These are phyloP conservation scores for Drosophila subsilvestris DNA, from an alignment of 2,888 invertebrate species.

Conservation along the genomic window DNA sequence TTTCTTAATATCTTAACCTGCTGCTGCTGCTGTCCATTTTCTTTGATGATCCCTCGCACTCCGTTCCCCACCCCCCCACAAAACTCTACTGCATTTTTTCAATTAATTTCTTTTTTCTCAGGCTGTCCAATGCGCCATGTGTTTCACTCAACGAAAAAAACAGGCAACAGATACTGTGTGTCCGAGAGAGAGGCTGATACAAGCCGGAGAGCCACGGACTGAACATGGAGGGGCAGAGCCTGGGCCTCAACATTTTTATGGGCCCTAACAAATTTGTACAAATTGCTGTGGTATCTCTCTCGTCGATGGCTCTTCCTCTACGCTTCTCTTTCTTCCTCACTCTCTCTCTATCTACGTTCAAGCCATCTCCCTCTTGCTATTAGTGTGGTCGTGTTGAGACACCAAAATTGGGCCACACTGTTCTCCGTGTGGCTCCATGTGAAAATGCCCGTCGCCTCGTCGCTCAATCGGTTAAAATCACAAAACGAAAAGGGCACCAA, in stretches of 20 bases:
- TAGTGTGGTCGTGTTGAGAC: conserved; percentile 41
- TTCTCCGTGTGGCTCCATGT: conserved; percentile 17
- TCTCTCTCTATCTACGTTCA: not conserved
- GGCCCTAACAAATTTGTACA: conserved; percentile 75
- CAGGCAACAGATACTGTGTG: conserved; percentile 1
- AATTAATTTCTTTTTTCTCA: conserved; percentile 68
- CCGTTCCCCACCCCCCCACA: too few species aligned
- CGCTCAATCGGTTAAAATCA: conserved; percentile 28
- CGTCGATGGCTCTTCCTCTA: conserved; percentile 23
- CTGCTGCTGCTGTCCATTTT: conserved; percentile 32
- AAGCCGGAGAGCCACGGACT: too few species aligned
- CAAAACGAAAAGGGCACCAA: not conserved
- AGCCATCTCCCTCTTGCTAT: conserved; percentile 11
- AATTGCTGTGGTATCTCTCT: conserved; percentile 57
- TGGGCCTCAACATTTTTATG: conserved; percentile 68
- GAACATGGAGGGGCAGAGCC: too few species aligned
- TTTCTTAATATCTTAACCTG: conserved; percentile 56
- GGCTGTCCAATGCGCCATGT: conserved; percentile 57
- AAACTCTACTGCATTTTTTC: conserved; percentile 35
- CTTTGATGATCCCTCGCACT: conserved; percentile 29
- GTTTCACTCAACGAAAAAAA: conserved; percentile 41
- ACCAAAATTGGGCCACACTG: conserved; percentile 66
- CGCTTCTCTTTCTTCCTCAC: not conserved
- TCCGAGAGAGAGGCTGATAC: conserved; percentile 1
- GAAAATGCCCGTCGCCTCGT: conserved; percentile 25